Evolutionary conservation across 2,888 invertebrate genomes (phyloP), one percentile per base, ranked within the genome.

Genomic region (Cerastis rubricosa): DNA sequence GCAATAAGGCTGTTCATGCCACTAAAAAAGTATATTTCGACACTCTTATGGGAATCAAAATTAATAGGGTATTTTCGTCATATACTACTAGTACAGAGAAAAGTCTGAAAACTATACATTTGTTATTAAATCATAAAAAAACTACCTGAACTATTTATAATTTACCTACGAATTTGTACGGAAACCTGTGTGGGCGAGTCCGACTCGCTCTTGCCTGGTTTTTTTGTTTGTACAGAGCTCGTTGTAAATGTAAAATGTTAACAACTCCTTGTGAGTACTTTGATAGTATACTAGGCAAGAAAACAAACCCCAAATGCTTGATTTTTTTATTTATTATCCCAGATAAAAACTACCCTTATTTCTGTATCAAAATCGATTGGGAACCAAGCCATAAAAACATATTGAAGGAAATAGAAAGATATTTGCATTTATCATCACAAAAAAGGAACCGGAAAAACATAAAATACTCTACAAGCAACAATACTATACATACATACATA

Each of bases 401-500:
- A 64, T 49, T 35, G 12, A 35, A 22, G 14, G 17, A 12, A 63
- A 71, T 12, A 29, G 0, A 4, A 6, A 47, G 7, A 61, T 0
- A 12, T 35, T 45, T 7, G 12, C 35, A 61, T 49, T 71, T 6
- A 47, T 43, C 19, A n/a, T 49, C 19, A 45, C 35, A 47, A 22
- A 54, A 79, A 70, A 57, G 22, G 2, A 74, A 57, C 14, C 4
- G 12, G 47, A 17, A 3, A 29, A n/a, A 43, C 14, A n/a, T 29
- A 47, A 22, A 17, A 45, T 35, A 45, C 29, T 11, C 14, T 54
- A 69, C 5, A 63, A 73, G n/a, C 19, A 70, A 22, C 22, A 47
- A 66, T 22, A 61, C 29, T 3, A 79, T 25, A 54, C 45, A 43
- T 54, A 71, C 54, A 66, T 35, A 17, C 17, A 68, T 22, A 71